Evolutionary conservation across 2,888 invertebrate genomes (phyloP).

Genomic region (Lagria hirta): DNA sequence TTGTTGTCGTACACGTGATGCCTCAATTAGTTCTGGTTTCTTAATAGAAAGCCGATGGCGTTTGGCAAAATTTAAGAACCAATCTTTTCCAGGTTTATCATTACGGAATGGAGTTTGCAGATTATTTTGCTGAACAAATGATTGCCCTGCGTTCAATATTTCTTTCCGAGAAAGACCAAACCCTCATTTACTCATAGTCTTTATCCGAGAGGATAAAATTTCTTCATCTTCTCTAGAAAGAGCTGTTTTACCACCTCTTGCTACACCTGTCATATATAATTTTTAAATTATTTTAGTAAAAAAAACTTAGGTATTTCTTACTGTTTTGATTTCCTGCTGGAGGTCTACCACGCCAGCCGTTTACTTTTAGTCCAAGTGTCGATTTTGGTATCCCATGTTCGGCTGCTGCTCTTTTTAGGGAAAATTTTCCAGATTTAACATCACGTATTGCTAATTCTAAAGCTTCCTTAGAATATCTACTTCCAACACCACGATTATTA

Average conservation of each 20-base stretch:
- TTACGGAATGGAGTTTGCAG: conserved; percentile 36
- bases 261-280: too few species aligned
- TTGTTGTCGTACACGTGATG: conserved; percentile 32
- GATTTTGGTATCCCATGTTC: background rate
- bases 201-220: background rate
- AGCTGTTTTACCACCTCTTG: too few species aligned
- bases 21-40: conserved; percentile 34
- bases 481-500: too few species aligned
- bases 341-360: background rate
- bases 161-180: conserved; percentile 44
- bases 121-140: conserved; percentile 34
- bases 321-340: background rate
- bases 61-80: conserved; percentile 33
- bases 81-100: conserved; percentile 35
- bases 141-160: conserved; percentile 37
- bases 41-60: conserved; percentile 34
- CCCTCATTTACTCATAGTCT: conserved; percentile 29
- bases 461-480: too few species aligned
- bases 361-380: background rate
- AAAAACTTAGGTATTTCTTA: too few species aligned
- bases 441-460: too few species aligned
- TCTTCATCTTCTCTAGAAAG: conserved; percentile 1
- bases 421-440: too few species aligned
- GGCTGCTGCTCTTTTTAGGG: too few species aligned
- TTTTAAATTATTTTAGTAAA: too few species aligned